Base-by-base conservation (phyloP, 2,113 vertebrate species). In the Fukomys damarensis region DNA sequence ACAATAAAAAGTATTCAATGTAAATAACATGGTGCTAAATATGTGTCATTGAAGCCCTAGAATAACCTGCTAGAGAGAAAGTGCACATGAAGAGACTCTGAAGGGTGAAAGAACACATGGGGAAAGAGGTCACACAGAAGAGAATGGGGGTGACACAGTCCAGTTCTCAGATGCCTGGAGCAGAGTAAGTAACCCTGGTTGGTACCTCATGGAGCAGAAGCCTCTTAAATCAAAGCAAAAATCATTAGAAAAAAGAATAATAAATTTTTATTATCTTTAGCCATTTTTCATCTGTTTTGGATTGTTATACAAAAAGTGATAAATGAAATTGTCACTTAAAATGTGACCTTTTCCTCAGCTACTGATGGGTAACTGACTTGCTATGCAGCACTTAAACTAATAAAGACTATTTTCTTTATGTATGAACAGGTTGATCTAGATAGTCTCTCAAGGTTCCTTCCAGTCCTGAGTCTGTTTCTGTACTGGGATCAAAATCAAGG, bases 321-420 rank as follows among this genome's bases (percentile, higher is more conserved):
- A 35, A 94, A 6, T 80, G 41, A 91, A 88, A 85, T 7, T 46
- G 59, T 19, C 38, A 52, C 52, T 86, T 80, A 49, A 89, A 74
- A 87, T 66, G 22, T 12, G 86, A 30, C 14, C 11, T 65, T 86
- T 68, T 52, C 28, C 54, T 46, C 28, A 89, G 66, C 43, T 86
- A 8, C 10, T 56, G n/a, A 87, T 19, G 61, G 86, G 59, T n/a
- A 30, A 54, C 9, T 26, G 84, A 56, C 49, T 87, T 89, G 74
- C 61, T 19, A 0, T 56, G 20, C 5, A 35, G 68, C 46, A 58
- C 83, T 68, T 80, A 56, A 54, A 84, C 54, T 32, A 35, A 30
- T 32, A 80, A 58, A 70, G 32, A 35, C 41, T 94, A 11, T 63
- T 81, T 87, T 88, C 63, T 87, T 76, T 85, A 41, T 84, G 17